Base-by-base conservation (phyloP, 2,113 vertebrate species). In the Ptilonorhynchus violaceus region DNA sequence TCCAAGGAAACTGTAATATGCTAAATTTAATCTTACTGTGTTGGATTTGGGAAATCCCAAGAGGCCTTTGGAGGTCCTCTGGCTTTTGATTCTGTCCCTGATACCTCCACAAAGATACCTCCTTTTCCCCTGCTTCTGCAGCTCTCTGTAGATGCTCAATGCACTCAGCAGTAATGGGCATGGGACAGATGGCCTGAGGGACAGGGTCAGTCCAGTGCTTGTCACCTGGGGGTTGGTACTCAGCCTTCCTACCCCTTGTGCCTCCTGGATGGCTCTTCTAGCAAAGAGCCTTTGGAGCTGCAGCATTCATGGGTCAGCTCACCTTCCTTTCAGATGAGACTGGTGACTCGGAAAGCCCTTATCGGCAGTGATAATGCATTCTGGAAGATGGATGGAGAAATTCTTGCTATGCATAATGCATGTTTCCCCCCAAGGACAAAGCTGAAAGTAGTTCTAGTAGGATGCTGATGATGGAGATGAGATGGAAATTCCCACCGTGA, bases 321-420 rank as follows among this genome's bases (percentile, higher is more conserved):
- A 62, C 78, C 50, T 69, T 85, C 46, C 37, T 66, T 60, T 88
- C 37, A 46, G 41, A 31, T 46, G 89, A 95, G 84, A 55, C 24
- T 53, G 50, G 46, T 74, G 58, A 56, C 78, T 90, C 85, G 91
- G 94, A 88, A 90, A 94, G 67, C 67, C 70, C 50, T 93, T 58
- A 62, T 39, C 4, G 0, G 55, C 79, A 80, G 59, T 14, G 37
- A 69, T 83, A 69, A 90, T 74, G 62, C 42, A 42, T 90, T 94
- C 62, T 68, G 88, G 74, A 96, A 69, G 78, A 88, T 46, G 85
- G 75, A 88, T 92, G 62, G 88, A 90, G 78, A 85, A 79, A 69
- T 88, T 79, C 50, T 92, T 88, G 67, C 33, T 49, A 66, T 96
- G 67, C 74, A 83, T 92, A 94, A 96, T 88, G 44, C 46, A 83